Base-by-base conservation (phyloP, 2,797 vertebrate genomes). In the Valencia hispanica region DNA sequence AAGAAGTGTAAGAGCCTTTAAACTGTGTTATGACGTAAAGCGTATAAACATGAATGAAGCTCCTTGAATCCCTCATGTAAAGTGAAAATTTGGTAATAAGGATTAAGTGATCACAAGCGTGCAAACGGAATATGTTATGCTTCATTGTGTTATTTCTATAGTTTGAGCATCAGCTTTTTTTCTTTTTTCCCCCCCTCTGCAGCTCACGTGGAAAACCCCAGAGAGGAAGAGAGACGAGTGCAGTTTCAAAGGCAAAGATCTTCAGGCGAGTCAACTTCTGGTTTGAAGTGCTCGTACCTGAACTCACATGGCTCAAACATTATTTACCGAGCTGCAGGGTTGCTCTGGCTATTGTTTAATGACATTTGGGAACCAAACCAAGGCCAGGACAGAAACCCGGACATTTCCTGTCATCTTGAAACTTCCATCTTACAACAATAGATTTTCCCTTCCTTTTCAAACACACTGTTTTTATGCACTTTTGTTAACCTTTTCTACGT, bases 231-330 rank as follows among this genome's bases (percentile, higher is more conserved):
- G 98, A 87, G 94, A 95, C 1, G 96, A 99, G 86, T 99, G 98
- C 68, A 95, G 94, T 86, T 99, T 99, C 94, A 99, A 99, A 93
- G 98, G 98, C 89, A 99, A 98, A 94, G 96, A 98, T 91, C 95
- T 96, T 0, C 95, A 97, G 95, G 98, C 97, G 76, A 95, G 93
- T 91, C 43, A 77, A 51, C 73, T 48, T 77, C 68, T 76, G 41
- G 36, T 79, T 76, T 74, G 39, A 74, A 83, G 81, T 65, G 81
- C 70, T 55, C 76, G 68, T 57, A 57, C 39, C 76, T 76, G 0
- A 84, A 79, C 68, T 83, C 68, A 32, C 8, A 70, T 30, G 57
- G 50, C 74, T 78, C 47, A 45, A 30, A 75, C 48, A 71, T 74
- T 84, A 77, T 82, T 84, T 78, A 73, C 55, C 69, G n/a, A 22